Conservation (phyloP, 1,140 invertebrate genomes). For the Aethina tumida region DNA sequence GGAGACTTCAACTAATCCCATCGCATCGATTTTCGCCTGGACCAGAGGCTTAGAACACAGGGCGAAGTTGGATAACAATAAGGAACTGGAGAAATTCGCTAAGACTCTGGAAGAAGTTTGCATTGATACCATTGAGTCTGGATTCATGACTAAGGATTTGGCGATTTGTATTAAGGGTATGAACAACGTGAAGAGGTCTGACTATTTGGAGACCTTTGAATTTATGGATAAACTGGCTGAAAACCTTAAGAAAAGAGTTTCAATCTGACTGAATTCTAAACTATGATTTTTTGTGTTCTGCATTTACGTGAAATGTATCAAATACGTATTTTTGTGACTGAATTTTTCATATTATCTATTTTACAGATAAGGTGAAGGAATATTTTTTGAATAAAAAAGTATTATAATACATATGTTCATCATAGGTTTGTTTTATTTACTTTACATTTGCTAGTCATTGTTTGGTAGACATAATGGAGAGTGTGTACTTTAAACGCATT, state of each 20-base stretch:
- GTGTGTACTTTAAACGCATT: too few species aligned
- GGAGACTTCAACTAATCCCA: slow-evolving; percentile 96
- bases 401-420: too few species aligned
- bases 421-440: too few species aligned
- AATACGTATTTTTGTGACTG: too few species aligned
- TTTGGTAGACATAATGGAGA: too few species aligned
- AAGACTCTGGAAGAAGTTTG: slow-evolving; percentile 82
- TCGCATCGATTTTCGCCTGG: slow-evolving; percentile 99
- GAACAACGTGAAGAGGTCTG: slow-evolving; percentile 66
- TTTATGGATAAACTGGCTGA: slow-evolving; percentile 94
- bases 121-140: slow-evolving; percentile 87
- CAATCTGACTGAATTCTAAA: too few species aligned
- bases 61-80: slow-evolving; percentile 86
- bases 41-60: slow-evolving; percentile 74
- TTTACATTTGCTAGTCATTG: too few species aligned
- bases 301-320: too few species aligned
- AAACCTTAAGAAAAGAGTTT: slow-evolving; percentile 70
- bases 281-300: too few species aligned
- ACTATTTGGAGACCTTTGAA: slow-evolving; percentile 96
- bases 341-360: too few species aligned
- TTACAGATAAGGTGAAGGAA: too few species aligned
- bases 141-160: slow-evolving; percentile 97
- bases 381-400: too few species aligned
- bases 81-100: slow-evolving; percentile 64
- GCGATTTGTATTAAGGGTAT: slow-evolving; percentile 96